These are phyloP conservation scores for Latrodectus geometricus DNA, from an alignment of 1,140 invertebrate genomes.

Conservation along the genomic window DNA sequence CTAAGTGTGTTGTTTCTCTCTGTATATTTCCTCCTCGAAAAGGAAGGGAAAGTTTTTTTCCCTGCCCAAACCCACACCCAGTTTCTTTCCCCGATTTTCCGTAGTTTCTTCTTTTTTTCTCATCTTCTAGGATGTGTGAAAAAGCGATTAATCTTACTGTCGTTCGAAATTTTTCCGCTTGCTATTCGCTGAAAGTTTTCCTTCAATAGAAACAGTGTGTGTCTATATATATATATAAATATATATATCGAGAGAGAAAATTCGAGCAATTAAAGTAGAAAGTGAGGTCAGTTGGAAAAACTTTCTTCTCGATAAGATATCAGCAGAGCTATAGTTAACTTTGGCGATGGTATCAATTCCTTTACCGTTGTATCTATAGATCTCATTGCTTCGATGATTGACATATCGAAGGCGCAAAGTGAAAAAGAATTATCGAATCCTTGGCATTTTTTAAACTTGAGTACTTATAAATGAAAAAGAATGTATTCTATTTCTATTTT, in stretches of 20 bases:
- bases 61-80: too few relatives aligned
- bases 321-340: slow-evolving; percentile 14
- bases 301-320: neutral
- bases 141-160: slow-evolving; percentile 61
- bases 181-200: slow-evolving; percentile 52
- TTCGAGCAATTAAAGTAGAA: slow-evolving; percentile 7
- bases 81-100: too few relatives aligned
- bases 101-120: neutral
- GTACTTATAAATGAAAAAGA: too few relatives aligned
- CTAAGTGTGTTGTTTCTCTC: too few relatives aligned
- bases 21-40: too few relatives aligned
- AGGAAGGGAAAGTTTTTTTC: too few relatives aligned
- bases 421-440: too few relatives aligned
- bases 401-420: too few relatives aligned
- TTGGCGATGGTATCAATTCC: slow-evolving; percentile 49
- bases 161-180: slow-evolving; percentile 58
- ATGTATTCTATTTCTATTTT: too few relatives aligned
- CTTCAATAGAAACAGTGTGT: slow-evolving; percentile 26
- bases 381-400: neutral
- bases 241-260: neutral
- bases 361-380: neutral
- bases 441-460: too few relatives aligned
- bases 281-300: slow-evolving; percentile 26
- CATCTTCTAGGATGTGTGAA: slow-evolving; percentile 40
- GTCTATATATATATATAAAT: slow-evolving; percentile 38